Percentiles rank a stretch among this genome's conserved stretches.
These are phyloP conservation scores for Gymnothorax javanicus DNA, from an alignment of 2,797 vertebrate species.

Conservation along the genomic window DNA sequence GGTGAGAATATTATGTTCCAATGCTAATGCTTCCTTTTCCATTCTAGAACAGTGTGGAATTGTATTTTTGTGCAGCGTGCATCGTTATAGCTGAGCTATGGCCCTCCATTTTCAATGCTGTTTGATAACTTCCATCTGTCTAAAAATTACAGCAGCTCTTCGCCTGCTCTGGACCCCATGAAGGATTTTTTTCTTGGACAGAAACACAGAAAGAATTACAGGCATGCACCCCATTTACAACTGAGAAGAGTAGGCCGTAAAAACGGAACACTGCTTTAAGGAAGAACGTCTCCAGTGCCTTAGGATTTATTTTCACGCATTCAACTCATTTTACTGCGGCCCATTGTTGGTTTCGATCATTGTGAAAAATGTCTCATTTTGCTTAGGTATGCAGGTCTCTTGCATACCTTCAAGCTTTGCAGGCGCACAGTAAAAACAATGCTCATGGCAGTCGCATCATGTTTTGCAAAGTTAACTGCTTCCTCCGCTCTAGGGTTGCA, in stretches of 20 bases:
- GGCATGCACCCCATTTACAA: conserved; percentile 31
- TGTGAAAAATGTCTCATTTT: background rate
- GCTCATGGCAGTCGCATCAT: background rate
- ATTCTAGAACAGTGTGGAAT: background rate
- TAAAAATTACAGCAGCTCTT: conserved; percentile 27
- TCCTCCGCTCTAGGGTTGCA: too few species aligned
- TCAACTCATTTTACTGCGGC: conserved; percentile 27
- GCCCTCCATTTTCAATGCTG: conserved; percentile 36
- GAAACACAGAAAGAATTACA: conserved; percentile 35
- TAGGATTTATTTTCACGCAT: conserved; percentile 12
- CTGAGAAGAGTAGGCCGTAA: conserved; percentile 33
- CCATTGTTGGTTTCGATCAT: background rate
- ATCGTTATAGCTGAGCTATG: conserved; percentile 26
- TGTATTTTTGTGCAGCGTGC: conserved; percentile 10
- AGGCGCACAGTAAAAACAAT: background rate
- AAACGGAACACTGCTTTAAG: conserved; percentile 29
- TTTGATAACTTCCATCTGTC: conserved; percentile 49
- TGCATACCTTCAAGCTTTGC: background rate
- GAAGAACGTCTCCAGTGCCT: conserved; percentile 18
- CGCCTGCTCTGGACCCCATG: background rate
- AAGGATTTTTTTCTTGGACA: conserved; percentile 38
- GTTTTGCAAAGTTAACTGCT: background rate
- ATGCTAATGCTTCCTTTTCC: background rate
- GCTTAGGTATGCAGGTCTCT: background rate
- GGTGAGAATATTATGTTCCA: conserved; percentile 4